These are phyloP conservation scores for Myotis lucifugus DNA, from an alignment of 2,113 vertebrate species.

Conservation along the genomic window DNA sequence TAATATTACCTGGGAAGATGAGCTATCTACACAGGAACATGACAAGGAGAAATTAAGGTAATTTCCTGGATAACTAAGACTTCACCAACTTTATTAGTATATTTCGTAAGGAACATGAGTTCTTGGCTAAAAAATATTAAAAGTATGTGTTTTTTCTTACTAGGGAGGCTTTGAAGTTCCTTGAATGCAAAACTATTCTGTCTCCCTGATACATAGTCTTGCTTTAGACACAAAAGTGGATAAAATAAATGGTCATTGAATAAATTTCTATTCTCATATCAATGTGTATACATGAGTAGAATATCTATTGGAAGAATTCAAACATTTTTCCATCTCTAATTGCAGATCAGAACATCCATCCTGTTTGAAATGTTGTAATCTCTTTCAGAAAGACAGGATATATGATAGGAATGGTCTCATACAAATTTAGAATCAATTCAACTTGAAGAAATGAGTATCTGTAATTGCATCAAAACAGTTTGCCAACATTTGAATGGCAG, in stretches of 20 bases:
- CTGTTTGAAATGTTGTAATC: conserved; percentile 45
- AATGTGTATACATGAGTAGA: background rate
- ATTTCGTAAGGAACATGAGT: background rate
- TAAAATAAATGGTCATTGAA: conserved; percentile 34
- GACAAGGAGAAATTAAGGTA: background rate
- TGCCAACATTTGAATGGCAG: background rate
- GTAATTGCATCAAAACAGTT: conserved; percentile 13
- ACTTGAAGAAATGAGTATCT: conserved; percentile 9
- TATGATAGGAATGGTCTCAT: conserved; percentile 45
- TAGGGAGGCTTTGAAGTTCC: background rate
- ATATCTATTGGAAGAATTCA: background rate
- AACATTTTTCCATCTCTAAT: conserved; percentile 51
- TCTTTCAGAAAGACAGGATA: conserved; percentile 67
- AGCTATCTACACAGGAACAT: background rate
- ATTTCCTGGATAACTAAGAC: background rate
- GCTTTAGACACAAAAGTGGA: background rate
- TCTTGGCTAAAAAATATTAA: background rate
- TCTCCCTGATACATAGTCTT: background rate
- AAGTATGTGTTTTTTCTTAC: background rate
- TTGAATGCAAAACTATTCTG: background rate
- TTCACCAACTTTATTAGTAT: background rate
- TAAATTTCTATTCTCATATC: background rate
- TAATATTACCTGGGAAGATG: background rate
- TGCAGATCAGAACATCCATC: conserved; percentile 23
- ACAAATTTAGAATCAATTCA: conserved; percentile 71